Conservation (phyloP, 2,113 vertebrate genomes). For the Embiotoca jacksoni region DNA sequence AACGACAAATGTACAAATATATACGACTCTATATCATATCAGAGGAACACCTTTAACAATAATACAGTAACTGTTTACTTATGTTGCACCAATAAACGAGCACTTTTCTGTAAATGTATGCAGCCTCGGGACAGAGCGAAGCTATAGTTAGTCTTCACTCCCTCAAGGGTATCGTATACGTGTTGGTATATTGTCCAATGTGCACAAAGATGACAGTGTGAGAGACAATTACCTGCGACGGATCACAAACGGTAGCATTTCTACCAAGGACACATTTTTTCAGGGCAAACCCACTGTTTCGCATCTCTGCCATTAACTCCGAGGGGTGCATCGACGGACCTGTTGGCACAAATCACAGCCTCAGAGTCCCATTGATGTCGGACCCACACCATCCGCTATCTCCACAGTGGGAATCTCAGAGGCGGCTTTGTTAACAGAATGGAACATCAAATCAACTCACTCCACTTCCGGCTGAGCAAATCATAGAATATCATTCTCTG, state of each 20-base stretch:
- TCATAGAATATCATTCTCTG: constrained; percentile 97
- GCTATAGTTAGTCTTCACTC: constrained; percentile 88
- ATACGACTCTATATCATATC: background rate
- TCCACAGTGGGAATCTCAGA: constrained; percentile 93
- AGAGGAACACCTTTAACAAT: constrained; percentile 30
- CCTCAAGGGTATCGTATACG: constrained; percentile 34
- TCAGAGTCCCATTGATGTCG: constrained; percentile 95
- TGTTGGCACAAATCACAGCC: constrained; percentile 97
- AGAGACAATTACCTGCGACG: constrained; percentile 96
- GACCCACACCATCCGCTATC: constrained; percentile 90
- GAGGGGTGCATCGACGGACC: constrained; percentile 99
- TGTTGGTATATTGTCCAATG: constrained; percentile 33
- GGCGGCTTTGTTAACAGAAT: constrained; percentile 99
- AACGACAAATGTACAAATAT: background rate
- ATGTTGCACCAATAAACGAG: constrained; percentile 62
- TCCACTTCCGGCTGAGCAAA: constrained; percentile 99
- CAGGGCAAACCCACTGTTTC: constrained; percentile 99
- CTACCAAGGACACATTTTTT: constrained; percentile 99
- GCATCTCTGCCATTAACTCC: constrained; percentile 99
- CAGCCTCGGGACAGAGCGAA: constrained; percentile 45
- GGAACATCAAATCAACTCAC: constrained; percentile 98
- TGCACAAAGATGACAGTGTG: constrained; percentile 55
- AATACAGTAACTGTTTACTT: constrained; percentile 43
- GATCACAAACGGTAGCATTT: constrained; percentile 95
- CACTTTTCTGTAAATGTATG: constrained; percentile 1